Percentiles rank a stretch among this genome's conserved stretches.
phyloP scores from a whole-genome alignment of 2,113 vertebrate genomes.

The Bufo gargarizans region DNA sequence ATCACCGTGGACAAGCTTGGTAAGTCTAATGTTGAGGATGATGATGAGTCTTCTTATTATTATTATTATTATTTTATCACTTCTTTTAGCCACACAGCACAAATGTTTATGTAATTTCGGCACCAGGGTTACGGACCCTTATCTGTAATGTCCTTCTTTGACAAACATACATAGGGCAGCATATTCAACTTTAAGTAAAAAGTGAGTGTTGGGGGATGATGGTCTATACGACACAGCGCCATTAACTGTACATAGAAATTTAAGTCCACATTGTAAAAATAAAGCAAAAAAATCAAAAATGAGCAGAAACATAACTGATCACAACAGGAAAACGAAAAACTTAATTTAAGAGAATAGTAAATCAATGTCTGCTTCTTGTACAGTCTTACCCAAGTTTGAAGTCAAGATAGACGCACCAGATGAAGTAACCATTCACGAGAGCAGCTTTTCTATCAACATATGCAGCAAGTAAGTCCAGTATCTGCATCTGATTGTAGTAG shows the following conservation, averaged over 20 bases:
- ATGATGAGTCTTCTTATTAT: no score
- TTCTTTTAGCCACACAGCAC: no score
- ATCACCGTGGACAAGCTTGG: conserved; percentile 65
- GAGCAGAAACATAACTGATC: background rate
- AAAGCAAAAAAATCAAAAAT: background rate
- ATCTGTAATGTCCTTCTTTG: no score
- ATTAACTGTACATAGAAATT: background rate
- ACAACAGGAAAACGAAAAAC: background rate
- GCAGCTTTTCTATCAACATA: conserved; percentile 34
- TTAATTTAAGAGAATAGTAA: background rate
- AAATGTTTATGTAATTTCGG: no score
- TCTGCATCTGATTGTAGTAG: background rate
- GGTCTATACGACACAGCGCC: no score
- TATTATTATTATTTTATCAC: no score
- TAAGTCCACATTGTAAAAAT: background rate
- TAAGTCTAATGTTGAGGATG: conserved; percentile 24
- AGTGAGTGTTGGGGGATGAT: no score
- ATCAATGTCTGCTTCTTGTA: conserved; percentile 16
- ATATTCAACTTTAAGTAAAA: no score
- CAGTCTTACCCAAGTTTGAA: conserved; percentile 65
- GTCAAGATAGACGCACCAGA: conserved; percentile 63
- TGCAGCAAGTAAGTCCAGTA: conserved; percentile 63
- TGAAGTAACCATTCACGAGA: conserved; percentile 61
- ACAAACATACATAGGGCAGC: no score
- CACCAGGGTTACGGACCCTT: no score